Evolutionary conservation across 2,113 vertebrate species (phyloP), one percentile per base, ranked within the genome.

Genomic region (Hystrix brachyura): DNA sequence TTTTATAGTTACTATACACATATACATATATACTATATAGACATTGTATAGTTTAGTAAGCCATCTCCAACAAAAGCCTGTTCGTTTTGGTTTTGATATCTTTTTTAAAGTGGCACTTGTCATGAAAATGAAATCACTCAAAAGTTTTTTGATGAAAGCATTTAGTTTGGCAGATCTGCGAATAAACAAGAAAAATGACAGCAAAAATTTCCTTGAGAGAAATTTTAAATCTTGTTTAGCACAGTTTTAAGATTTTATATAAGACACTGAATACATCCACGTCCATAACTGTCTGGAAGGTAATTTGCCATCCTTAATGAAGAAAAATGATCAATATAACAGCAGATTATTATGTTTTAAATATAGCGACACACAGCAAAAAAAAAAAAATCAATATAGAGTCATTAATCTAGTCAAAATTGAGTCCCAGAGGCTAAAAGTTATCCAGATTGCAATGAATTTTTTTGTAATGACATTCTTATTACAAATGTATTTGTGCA

Each of bases 291-390:
- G 71, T 15, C 92, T 96, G 65, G 57, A 90, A 96, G 90, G 78
- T 59, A 94, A 94, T 95, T 74, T 80, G 88, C 84, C 85, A 67
- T 93, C 55, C 55, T 87, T 87, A 84, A 95, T 0, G 0, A 94
- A 95, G 65, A 97, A 76, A 93, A 74, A 71, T 53, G 34, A 84
- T 95, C 94, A 82, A 57, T 87, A 23, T 23, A 80, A 88, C 53
- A 78, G 34, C 13, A 91, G 64, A 89, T 82, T 76, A 95, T 87
- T 80, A 60, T 48, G 74, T 64, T 84, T 94, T 87, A 95, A 85
- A 85, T 62, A 78, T 29, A 88, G 51, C 1, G 38, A 80, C 62
- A 67, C n/a, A 59, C 23, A 86, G 62, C 3, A 11, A 84, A 80
- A 38, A 38, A 38, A 38, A 38, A 48, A 76, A 82, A 83, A 90